Evolutionary conservation across 2,888 invertebrate genomes (phyloP).

Genomic region (Harmothoe impar): DNA sequence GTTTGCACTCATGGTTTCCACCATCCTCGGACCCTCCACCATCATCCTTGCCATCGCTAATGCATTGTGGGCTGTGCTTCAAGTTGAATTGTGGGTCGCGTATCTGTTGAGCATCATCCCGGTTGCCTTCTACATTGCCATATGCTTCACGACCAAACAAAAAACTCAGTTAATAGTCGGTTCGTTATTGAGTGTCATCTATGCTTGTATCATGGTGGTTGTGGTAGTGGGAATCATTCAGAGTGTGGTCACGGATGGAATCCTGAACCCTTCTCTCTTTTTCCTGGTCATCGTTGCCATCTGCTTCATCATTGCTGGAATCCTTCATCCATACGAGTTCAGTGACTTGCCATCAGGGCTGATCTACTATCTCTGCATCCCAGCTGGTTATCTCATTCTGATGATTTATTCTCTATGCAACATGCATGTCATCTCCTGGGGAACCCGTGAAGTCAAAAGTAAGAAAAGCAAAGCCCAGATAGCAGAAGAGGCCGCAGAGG

Average conservation of each 20-base stretch:
- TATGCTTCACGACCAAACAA: slow-evolving; percentile 74
- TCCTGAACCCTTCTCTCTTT: slow-evolving; percentile 77
- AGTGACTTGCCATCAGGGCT: slow-evolving; percentile 74
- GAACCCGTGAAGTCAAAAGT: slow-evolving; percentile 79
- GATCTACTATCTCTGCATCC: slow-evolving; percentile 79
- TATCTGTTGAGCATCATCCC: slow-evolving; percentile 70
- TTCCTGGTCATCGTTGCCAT: slow-evolving; percentile 74
- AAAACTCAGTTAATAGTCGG: slow-evolving; percentile 76
- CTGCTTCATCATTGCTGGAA: slow-evolving; percentile 72
- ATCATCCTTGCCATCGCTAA: slow-evolving; percentile 72
- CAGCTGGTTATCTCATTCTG: slow-evolving; percentile 79
- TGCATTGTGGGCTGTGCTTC: slow-evolving; percentile 67
- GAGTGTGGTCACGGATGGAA: slow-evolving; percentile 72
- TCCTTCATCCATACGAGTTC: slow-evolving; percentile 79
- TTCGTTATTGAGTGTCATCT: slow-evolving; percentile 87
- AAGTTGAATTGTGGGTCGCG: slow-evolving; percentile 60
- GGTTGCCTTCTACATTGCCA: slow-evolving; percentile 72
- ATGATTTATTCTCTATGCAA: slow-evolving; percentile 80
- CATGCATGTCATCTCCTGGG: slow-evolving; percentile 80
- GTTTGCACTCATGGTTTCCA: slow-evolving; percentile 72
- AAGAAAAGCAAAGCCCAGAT: slow-evolving; percentile 75
- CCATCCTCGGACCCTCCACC: slow-evolving; percentile 72
- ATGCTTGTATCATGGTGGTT: slow-evolving; percentile 84
- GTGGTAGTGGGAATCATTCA: slow-evolving; percentile 78
- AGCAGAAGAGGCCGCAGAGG: slow-evolving; percentile 72